Conservation (phyloP, 1,140 invertebrate genomes). For the Teleogryllus occipitalis region DNA sequence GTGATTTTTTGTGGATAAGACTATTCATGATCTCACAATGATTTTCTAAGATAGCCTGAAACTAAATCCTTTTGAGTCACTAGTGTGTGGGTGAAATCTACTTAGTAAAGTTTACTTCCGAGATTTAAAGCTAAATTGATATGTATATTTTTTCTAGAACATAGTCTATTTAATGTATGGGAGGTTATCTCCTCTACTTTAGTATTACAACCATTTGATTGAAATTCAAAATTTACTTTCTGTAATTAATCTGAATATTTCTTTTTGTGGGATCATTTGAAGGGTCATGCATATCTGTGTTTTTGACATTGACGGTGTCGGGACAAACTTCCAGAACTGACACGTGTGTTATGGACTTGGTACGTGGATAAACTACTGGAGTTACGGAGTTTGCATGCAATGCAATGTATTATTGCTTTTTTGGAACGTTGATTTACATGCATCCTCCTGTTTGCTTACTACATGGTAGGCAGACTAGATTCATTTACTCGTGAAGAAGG, state of each 20-base stretch:
- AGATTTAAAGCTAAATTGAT: no score
- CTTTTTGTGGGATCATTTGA: neutral
- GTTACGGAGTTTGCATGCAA: constrained; percentile 10
- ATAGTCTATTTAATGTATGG: no score
- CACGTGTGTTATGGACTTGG: constrained; percentile 5
- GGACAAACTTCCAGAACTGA: neutral
- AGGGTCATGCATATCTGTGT: neutral
- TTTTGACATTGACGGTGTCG: constrained; percentile 10
- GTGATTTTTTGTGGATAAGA: neutral
- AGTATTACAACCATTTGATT: neutral
- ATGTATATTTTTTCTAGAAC: no score
- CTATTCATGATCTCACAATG: neutral
- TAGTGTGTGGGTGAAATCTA: neutral
- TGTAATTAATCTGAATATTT: neutral
- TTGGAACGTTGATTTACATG: constrained; percentile 13
- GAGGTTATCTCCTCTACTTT: no score
- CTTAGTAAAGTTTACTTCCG: neutral
- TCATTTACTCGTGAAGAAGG: neutral
- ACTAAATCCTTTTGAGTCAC: neutral
- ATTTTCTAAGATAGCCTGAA: neutral
- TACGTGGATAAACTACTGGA: neutral
- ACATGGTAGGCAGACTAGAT: neutral
- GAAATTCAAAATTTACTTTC: neutral
- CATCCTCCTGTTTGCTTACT: constrained; percentile 8
- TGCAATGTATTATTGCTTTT: constrained; percentile 3